A percentile compares a stretch with the other conserved stretches of the same genome.
Conservation (phyloP, 2,888 invertebrate genomes). For the Harpalus rufipes region DNA sequence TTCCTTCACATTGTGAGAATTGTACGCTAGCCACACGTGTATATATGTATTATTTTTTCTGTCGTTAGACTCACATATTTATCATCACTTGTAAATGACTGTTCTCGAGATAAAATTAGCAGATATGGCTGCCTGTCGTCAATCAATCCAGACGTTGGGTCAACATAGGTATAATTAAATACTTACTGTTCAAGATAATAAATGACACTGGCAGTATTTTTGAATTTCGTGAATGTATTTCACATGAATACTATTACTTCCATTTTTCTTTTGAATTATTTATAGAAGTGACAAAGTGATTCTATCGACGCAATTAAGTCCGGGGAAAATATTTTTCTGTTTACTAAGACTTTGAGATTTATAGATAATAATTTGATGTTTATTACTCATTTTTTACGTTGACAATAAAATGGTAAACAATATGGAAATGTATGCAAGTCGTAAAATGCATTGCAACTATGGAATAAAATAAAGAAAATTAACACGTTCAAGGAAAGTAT, state of each 20-base stretch:
- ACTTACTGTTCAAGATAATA: slow-evolving; percentile 29
- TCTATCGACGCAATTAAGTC: neutral
- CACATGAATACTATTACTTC: slow-evolving; percentile 16
- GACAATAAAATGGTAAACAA: neutral
- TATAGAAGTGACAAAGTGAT: slow-evolving; percentile 20
- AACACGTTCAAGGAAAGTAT: neutral
- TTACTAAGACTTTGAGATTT: neutral
- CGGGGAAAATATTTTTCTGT: neutral
- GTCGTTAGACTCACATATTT: slow-evolving; percentile 33
- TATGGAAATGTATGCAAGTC: neutral
- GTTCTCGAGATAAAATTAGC: slow-evolving; percentile 38
- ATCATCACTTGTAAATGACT: slow-evolving; percentile 37
- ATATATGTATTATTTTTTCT: neutral
- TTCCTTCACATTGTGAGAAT: neutral
- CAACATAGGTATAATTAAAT: slow-evolving; percentile 48
- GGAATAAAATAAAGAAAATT: neutral
- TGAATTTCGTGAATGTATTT: slow-evolving; percentile 21
- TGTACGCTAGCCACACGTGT: neutral
- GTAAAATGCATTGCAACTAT: neutral
- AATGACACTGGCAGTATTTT: slow-evolving; percentile 20
- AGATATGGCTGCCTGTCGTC: slow-evolving; percentile 35
- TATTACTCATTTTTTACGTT: neutral
- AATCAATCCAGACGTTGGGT: slow-evolving; percentile 39
- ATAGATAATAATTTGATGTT: neutral
- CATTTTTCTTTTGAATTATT: neutral